Percentiles rank a stretch among this genome's conserved stretches.
Conservation (phyloP, 2,888 invertebrate species). For the Odontocolon sp. region DNA sequence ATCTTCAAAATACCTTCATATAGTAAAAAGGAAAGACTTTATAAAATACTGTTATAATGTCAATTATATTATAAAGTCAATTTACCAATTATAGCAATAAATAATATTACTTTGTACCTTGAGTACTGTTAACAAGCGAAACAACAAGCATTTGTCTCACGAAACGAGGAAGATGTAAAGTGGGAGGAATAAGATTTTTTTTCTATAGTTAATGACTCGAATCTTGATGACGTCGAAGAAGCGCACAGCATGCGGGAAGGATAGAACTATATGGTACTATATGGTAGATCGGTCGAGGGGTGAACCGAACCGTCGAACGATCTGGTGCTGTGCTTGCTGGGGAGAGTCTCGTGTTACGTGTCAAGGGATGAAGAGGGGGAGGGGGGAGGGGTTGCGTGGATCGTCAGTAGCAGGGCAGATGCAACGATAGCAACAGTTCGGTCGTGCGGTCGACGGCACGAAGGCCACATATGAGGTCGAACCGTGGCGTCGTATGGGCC, state of each 20-base stretch:
- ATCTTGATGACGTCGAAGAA: slow-evolving; percentile 43
- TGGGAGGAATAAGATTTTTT: slow-evolving; percentile 30
- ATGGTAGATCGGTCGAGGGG: slow-evolving; percentile 47
- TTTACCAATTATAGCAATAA: too few species aligned
- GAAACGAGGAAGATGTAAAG: neutral
- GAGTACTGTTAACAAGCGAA: too few species aligned
- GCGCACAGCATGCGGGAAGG: slow-evolving; percentile 10
- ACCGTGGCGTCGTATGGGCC: slow-evolving; percentile 76
- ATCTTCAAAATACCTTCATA: neutral
- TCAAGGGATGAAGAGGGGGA: slow-evolving; percentile 53
- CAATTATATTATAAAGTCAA: neutral
- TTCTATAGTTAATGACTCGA: slow-evolving; percentile 56
- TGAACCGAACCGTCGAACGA: slow-evolving; percentile 69
- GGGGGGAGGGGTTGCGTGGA: slow-evolving; percentile 52
- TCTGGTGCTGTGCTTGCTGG: slow-evolving; percentile 68
- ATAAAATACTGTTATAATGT: slow-evolving; percentile 13
- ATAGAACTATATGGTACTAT: neutral
- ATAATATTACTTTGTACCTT: too few species aligned
- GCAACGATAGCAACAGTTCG: slow-evolving; percentile 78
- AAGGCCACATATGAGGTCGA: slow-evolving; percentile 76
- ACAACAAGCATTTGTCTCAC: neutral
- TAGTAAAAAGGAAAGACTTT: neutral
- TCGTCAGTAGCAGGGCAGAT: slow-evolving; percentile 71
- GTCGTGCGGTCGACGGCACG: slow-evolving; percentile 71
- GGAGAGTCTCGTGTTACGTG: slow-evolving; percentile 55